Conservation (phyloP, 2,797 vertebrate genomes). For the Lateolabrax maculatus region DNA sequence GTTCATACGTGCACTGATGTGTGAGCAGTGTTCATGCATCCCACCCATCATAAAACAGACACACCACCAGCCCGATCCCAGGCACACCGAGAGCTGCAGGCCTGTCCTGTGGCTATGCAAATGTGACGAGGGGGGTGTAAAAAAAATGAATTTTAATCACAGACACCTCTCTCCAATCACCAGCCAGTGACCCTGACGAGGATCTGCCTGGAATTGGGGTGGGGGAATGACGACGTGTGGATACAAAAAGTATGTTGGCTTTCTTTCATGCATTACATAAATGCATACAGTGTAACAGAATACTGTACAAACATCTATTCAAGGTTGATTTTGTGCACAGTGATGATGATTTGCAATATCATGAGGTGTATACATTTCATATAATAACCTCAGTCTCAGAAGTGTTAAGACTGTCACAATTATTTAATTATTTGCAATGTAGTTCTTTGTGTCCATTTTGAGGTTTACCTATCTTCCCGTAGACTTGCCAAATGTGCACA, state of each 20-base stretch:
- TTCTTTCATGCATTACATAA: neutral
- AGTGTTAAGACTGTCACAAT: neutral
- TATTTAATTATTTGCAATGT: neutral
- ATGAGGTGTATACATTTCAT: neutral
- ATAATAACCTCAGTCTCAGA: neutral
- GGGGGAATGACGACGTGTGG: conserved; percentile 66
- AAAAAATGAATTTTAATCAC: conserved; percentile 83
- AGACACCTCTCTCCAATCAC: conserved; percentile 82
- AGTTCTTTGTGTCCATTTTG: neutral
- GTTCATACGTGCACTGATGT: conserved; percentile 24
- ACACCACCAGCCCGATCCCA: conserved; percentile 2
- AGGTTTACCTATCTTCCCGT: neutral
- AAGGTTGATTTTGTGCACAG: neutral
- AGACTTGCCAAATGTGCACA: neutral
- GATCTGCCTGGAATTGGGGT: conserved; percentile 74
- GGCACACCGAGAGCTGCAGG: conserved; percentile 47
- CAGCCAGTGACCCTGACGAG: conserved; percentile 77
- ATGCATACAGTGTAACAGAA: neutral
- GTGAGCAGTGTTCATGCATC: conserved; percentile 54
- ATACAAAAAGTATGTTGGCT: neutral
- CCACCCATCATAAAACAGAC: conserved; percentile 48
- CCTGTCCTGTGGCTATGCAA: conserved; percentile 82
- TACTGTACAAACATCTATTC: neutral
- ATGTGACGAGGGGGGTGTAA: conserved; percentile 73
- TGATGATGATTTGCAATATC: neutral